Base-by-base conservation (phyloP, 2,888 invertebrate genomes). In the Euplagia quadripunctaria region DNA sequence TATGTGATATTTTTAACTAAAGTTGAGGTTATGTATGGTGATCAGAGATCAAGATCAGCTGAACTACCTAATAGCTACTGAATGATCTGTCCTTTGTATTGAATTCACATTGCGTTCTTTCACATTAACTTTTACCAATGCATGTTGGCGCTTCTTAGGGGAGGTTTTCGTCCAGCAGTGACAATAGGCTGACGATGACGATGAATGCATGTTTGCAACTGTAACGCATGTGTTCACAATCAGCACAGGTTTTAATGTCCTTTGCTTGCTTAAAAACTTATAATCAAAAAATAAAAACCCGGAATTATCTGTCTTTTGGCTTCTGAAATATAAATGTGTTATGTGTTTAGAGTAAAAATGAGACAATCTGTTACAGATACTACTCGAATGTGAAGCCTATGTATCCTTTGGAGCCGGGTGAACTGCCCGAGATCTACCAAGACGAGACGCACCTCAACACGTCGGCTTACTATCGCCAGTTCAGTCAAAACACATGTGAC, bases 401-500 rank as follows among this genome's bases (percentile, higher is more conserved):
- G 88, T 80, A 84, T 14, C 91, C 90, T 0, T 77, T 94, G 4
- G 92, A 89, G n/a, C 87, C 88, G 0, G 95, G 85, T 8, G 95
- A 96, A 77, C 68, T 78, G 0, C 82, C 91, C 0, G 93, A 94
- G 16, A 93, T 95, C 42, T 94, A 88, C 79, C 95, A 95, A 78
- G 95, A 94, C 73, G 96, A 96, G 85, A 79, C 78, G 11, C 78
- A 71, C 0, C 86, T 96, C n/a, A 93, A 96, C 85, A 96, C 96
- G 1, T 90, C 93, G 17, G 82, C 85, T 16, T 96, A 87, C 87
- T 96, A 96, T 85, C 87, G 93, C 0, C 96, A 95, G 90, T 96
- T 95, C 87, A 94, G 94, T 66, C 93, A 91, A 79, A 94, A 96
- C 80, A 92, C 94, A 64, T 94, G 98, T 82, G 97, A 97, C 86